Percentiles rank a stretch among this genome's conserved stretches.
These are phyloP conservation scores for Myanophis thanlyinensis DNA, from an alignment of 2,113 vertebrate species.

Conservation along the genomic window DNA sequence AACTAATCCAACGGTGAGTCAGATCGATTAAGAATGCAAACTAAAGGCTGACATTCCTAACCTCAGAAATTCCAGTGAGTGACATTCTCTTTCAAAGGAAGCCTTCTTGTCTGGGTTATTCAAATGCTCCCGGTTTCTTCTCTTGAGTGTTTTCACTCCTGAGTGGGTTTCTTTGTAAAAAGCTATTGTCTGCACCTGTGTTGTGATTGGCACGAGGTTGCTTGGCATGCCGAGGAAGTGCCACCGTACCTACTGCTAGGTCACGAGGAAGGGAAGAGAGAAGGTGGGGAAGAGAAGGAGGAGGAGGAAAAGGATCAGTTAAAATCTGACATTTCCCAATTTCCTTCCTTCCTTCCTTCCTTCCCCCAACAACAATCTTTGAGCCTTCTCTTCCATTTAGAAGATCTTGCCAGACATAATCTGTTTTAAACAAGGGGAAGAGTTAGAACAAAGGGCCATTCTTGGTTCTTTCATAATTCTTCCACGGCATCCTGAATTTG, in stretches of 20 bases:
- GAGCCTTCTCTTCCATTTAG: not conserved
- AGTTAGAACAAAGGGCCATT: not conserved
- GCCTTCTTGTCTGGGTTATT: not conserved
- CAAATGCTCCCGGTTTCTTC: not conserved
- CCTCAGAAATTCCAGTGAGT: not conserved
- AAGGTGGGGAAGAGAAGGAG: too few species aligned
- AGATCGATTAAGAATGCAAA: not conserved
- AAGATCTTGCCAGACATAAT: not conserved
- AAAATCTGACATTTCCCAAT: not conserved
- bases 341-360: too few species aligned
- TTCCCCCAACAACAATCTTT: not conserved
- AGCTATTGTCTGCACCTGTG: not conserved
- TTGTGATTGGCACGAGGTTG: not conserved
- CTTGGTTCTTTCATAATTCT: not conserved
- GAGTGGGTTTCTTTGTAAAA: not conserved
- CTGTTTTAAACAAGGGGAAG: not conserved
- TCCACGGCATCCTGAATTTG: not conserved
- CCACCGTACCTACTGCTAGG: not conserved
- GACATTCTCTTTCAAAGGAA: not conserved
- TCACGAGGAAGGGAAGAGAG: not conserved
- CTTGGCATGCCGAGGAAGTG: not conserved
- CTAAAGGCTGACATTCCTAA: not conserved
- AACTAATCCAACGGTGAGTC: not conserved
- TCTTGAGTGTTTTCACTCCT: not conserved
- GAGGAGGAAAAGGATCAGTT: not conserved